These are phyloP conservation scores for Stenoptilia bipunctidactyla DNA, from an alignment of 2,888 invertebrate genomes.

Conservation along the genomic window DNA sequence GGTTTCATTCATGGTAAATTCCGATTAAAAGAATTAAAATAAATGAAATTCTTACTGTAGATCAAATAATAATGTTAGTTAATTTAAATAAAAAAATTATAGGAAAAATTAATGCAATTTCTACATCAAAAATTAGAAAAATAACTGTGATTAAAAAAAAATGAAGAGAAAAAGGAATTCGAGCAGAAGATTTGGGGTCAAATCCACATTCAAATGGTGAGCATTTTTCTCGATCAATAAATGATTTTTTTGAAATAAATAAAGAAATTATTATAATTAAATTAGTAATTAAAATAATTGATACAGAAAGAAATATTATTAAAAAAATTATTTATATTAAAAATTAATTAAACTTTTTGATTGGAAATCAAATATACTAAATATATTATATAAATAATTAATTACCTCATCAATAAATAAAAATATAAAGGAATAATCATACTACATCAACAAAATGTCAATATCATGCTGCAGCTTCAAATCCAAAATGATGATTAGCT, in stretches of 20 bases:
- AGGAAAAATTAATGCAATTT: conserved; percentile 75
- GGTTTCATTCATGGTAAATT: conserved; percentile 48
- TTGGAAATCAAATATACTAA: conserved; percentile 80
- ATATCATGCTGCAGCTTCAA: conserved; percentile 51
- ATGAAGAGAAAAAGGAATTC: conserved; percentile 52
- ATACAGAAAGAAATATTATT: conserved; percentile 30
- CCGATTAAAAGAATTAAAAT: conserved; percentile 67
- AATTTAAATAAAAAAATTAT: conserved; percentile 51
- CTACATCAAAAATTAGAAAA: conserved; percentile 81
- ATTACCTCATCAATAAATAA: conserved; percentile 78
- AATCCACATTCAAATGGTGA: conserved; percentile 73
- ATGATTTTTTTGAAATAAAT: conserved; percentile 70
- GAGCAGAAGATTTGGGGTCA: conserved; percentile 43
- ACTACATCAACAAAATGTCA: conserved; percentile 54
- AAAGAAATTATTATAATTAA: conserved; percentile 61
- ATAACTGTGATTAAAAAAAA: conserved; percentile 78
- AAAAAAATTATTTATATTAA: conserved; percentile 73
- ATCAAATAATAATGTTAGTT: conserved; percentile 34
- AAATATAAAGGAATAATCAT: conserved; percentile 58
- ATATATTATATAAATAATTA: conserved; percentile 77
- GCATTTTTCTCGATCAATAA: conserved; percentile 73
- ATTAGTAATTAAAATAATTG: conserved; percentile 49
- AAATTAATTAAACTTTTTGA: conserved; percentile 70
- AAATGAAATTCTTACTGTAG: conserved; percentile 42
- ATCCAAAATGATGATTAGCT: conserved; percentile 43